These are phyloP conservation scores for Idaea dimidiata DNA, from an alignment of 2,888 invertebrate genomes.

Conservation along the genomic window DNA sequence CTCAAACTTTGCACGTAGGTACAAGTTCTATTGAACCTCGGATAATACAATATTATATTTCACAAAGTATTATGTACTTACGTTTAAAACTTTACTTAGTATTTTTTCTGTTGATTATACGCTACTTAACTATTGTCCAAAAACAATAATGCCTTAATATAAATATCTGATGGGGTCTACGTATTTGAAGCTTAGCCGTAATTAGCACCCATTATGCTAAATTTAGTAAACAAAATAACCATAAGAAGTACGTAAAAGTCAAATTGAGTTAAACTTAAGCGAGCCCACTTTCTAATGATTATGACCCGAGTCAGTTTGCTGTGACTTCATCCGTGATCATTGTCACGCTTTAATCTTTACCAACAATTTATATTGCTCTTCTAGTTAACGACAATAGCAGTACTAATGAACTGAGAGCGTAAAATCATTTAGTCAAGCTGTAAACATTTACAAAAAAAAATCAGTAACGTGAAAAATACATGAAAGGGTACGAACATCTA, in stretches of 20 bases:
- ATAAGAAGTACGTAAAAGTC: slow-evolving; percentile 24
- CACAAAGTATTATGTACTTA: not conserved
- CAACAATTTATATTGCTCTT: not conserved
- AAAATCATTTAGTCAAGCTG: not conserved
- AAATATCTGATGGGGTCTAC: not conserved
- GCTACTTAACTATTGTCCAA: no score
- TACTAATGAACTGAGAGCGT: not conserved
- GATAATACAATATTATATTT: slow-evolving; percentile 16
- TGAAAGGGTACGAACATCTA: not conserved
- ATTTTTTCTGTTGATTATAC: slow-evolving; percentile 3
- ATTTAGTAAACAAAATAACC: not conserved
- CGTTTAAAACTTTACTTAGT: not conserved
- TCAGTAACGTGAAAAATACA: no score
- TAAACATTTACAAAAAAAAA: not conserved
- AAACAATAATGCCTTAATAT: no score
- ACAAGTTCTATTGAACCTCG: slow-evolving; percentile 5
- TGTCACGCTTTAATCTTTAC: not conserved
- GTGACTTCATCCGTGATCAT: slow-evolving; percentile 6
- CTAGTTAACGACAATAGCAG: not conserved
- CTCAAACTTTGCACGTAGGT: slow-evolving; percentile 37
- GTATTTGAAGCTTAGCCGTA: not conserved
- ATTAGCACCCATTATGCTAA: not conserved
- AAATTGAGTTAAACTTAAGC: slow-evolving; percentile 32
- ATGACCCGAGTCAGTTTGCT: slow-evolving; percentile 36
- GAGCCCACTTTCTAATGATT: slow-evolving; percentile 50